Conservation (phyloP, 1,140 invertebrate species). For the Heliconius hermathena region DNA sequence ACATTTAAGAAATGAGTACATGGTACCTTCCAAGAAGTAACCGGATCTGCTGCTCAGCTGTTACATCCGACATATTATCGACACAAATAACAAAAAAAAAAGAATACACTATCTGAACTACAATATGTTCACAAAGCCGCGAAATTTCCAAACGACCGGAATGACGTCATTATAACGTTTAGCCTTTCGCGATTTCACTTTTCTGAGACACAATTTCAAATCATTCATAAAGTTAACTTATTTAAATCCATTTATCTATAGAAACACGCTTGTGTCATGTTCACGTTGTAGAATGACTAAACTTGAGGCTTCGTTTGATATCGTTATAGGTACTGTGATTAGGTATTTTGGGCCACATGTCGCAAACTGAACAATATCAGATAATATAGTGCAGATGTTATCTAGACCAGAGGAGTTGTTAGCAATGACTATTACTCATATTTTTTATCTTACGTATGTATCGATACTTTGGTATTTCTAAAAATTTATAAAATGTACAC, state of each 20-base stretch:
- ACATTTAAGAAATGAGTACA: not conserved
- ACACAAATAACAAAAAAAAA: conserved; percentile 40
- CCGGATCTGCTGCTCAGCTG: conserved; percentile 43
- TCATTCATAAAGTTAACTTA: conserved; percentile 1
- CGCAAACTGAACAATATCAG: conserved; percentile 61
- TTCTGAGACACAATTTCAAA: conserved; percentile 36
- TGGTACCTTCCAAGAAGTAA: conserved; percentile 47
- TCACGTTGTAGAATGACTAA: conserved; percentile 53
- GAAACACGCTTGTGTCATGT: not conserved
- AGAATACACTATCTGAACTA: conserved; percentile 33
- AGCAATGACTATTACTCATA: conserved; percentile 12
- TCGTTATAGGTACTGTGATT: conserved; percentile 47
- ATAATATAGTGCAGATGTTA: conserved; percentile 45
- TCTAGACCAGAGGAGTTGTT: conserved; percentile 39
- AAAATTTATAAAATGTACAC: not conserved
- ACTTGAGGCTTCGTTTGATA: conserved; percentile 56
- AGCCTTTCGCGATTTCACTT: conserved; percentile 42
- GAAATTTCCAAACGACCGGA: conserved; percentile 38
- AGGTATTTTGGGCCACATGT: conserved; percentile 69
- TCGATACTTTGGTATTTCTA: not conserved
- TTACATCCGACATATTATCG: conserved; percentile 45
- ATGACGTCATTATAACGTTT: conserved; percentile 41
- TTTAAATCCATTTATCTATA: conserved; percentile 1
- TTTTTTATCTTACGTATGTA: conserved; percentile 2
- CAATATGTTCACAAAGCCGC: conserved; percentile 34